A percentile compares a stretch with the other conserved stretches of the same genome.
These are phyloP conservation scores for Patella pellucida DNA, from an alignment of 2,888 invertebrate genomes.

Conservation along the genomic window DNA sequence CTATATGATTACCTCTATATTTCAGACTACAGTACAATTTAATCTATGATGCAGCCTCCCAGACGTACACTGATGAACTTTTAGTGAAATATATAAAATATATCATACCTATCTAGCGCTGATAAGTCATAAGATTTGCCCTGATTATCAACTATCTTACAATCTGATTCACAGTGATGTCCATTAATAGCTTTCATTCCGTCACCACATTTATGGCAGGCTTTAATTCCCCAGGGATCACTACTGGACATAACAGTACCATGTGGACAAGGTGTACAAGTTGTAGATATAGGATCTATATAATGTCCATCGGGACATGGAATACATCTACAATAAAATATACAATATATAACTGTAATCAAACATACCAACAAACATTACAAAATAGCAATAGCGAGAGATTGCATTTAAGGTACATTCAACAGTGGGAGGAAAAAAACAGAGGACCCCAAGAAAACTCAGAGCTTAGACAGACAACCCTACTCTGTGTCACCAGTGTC, in stretches of 20 bases:
- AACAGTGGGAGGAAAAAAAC: too few relatives aligned
- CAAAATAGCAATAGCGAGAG: not conserved
- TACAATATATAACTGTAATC: not conserved
- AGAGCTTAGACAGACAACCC: too few relatives aligned
- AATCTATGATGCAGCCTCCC: too few relatives aligned
- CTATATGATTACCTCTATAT: too few relatives aligned
- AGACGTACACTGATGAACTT: too few relatives aligned
- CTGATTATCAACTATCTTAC: slow-evolving; percentile 56
- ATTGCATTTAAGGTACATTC: too few relatives aligned
- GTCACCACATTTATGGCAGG: slow-evolving; percentile 73
- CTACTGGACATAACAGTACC: slow-evolving; percentile 61
- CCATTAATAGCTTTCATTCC: slow-evolving; percentile 71
- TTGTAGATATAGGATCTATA: slow-evolving; percentile 68
- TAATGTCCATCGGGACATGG: slow-evolving; percentile 75
- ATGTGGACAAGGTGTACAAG: slow-evolving; percentile 72
- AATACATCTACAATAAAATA: slow-evolving; percentile 70
- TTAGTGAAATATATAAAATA: too few relatives aligned
- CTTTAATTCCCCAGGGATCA: slow-evolving; percentile 62
- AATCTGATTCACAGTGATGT: slow-evolving; percentile 72
- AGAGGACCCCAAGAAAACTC: too few relatives aligned
- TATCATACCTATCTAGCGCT: slow-evolving; percentile 66
- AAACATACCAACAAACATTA: not conserved
- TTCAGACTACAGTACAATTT: too few relatives aligned
- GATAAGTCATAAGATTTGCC: slow-evolving; percentile 62
- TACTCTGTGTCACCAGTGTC: too few relatives aligned